Base-by-base conservation (phyloP, 2,888 invertebrate species). In the Pyrocoelia pectoralis region DNA sequence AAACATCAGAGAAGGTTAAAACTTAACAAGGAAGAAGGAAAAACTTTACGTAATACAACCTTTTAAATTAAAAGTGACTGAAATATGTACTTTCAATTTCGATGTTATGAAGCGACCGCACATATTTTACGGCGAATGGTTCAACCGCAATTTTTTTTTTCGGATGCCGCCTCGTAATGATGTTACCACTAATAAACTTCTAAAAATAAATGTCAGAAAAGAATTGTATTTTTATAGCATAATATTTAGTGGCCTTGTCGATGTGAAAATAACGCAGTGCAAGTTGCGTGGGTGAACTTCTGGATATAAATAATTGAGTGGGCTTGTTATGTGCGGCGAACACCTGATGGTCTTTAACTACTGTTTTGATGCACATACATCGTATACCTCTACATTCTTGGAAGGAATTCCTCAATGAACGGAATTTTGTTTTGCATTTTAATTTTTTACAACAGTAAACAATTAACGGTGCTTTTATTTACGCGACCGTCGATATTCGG, bases 211-310 rank as follows among this genome's bases (percentile, higher is more conserved):
- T 8, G 33, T 24, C 2, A 2, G 9, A 33, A 33, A 33, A 33
- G 33, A 33, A 59, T 59, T 58, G 63, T 64, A 54, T 64, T 65
- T 65, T 65, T 61, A 59, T 57, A 61, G 53, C 53, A 24, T 56
- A 61, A 58, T 61, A 68, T 68, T 69, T 68, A 69, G 68, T 70
- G 76, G 70, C 77, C 77, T 78, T 76, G 78, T 73, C 74, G 70
- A 74, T 72, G 70, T 74, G 68, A 77, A 78, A 77, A 78, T 77
- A 76, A 73, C 75, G 72, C 70, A 19, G 70, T 71, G 70, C 70
- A 68, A 64, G 70, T 70, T 72, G 72, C 75, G 77, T 78, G 73
- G 78, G 77, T 65, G 65, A 61, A 53, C 15, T 43, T 24, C 41
- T 55, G 58, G 66, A 67, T 67, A 69, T 64, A 70, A 70, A 70